Evolutionary conservation across 2,888 invertebrate species (phyloP).

Genomic region (Tortrix viridana): DNA sequence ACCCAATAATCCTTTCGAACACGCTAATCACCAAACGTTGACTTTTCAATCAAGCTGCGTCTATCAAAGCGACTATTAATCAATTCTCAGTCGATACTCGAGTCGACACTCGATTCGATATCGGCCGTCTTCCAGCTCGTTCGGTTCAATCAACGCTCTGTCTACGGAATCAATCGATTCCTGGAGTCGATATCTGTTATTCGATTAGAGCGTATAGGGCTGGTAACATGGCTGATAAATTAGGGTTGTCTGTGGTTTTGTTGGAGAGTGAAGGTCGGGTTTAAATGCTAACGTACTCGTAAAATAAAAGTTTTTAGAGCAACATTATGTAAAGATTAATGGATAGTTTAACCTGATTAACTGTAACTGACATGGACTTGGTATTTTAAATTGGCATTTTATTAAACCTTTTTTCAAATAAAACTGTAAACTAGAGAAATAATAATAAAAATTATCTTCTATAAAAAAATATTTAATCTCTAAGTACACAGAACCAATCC

Average conservation of each 20-base stretch:
- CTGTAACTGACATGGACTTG: too few species aligned
- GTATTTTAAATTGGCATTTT: too few species aligned
- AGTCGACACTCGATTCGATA: slow-evolving; percentile 31
- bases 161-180: slow-evolving; percentile 34
- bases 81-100: slow-evolving; percentile 32
- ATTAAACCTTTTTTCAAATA: too few species aligned
- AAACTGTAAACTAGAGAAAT: too few species aligned
- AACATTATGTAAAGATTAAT: too few species aligned
- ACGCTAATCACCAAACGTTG: slow-evolving; percentile 64
- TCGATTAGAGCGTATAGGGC: slow-evolving; percentile 33
- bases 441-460: too few species aligned
- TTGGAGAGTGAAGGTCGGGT: background rate
- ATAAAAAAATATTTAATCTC: too few species aligned
- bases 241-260: slow-evolving; percentile 36
- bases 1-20: slow-evolving; percentile 26
- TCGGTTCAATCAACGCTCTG: slow-evolving; percentile 34
- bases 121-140: slow-evolving; percentile 33
- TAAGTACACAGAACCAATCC: background rate
- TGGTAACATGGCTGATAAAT: slow-evolving; percentile 35
- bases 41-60: slow-evolving; percentile 80
- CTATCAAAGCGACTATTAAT: slow-evolving; percentile 51
- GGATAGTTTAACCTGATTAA: too few species aligned
- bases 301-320: too few species aligned
- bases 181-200: slow-evolving; percentile 37
- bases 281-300: background rate